Conservation (phyloP, 2,888 invertebrate species). For the Hyalella azteca region DNA sequence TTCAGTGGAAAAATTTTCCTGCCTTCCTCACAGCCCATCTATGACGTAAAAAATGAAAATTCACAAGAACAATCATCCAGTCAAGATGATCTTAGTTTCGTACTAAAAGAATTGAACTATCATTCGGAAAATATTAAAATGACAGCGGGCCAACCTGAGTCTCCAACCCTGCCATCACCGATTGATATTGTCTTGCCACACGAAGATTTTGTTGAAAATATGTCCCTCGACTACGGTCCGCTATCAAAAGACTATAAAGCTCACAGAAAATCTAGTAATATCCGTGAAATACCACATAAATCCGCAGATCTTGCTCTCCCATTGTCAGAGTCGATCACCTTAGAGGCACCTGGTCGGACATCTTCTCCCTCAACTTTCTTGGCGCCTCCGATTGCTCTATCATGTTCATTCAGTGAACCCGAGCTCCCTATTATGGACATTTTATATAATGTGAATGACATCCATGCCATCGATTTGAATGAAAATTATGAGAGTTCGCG, state of each 20-base stretch:
- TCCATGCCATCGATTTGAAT: not conserved
- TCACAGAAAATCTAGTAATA: not conserved
- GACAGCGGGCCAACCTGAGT: not conserved
- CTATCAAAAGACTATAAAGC: not conserved
- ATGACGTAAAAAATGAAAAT: too few species aligned
- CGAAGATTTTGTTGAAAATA: not conserved
- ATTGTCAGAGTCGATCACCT: not conserved
- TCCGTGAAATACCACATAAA: not conserved
- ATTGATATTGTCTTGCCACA: not conserved
- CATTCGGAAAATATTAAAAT: not conserved
- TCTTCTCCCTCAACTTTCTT: constrained; percentile 4
- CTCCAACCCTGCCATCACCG: not conserved
- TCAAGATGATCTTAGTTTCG: not conserved
- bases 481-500: not conserved
- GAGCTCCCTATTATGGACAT: not conserved
- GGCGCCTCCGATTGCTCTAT: constrained; percentile 5
- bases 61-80: too few species aligned
- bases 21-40: too few species aligned
- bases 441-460: not conserved
- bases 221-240: not conserved
- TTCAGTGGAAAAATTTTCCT: too few species aligned
- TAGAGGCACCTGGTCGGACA: not conserved
- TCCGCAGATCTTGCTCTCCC: not conserved
- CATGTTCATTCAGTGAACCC: not conserved
- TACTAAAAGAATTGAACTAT: not conserved